Evolutionary conservation across 2,888 invertebrate species (phyloP), one percentile per base, ranked within the genome.

Genomic region (Dugesia japonica): DNA sequence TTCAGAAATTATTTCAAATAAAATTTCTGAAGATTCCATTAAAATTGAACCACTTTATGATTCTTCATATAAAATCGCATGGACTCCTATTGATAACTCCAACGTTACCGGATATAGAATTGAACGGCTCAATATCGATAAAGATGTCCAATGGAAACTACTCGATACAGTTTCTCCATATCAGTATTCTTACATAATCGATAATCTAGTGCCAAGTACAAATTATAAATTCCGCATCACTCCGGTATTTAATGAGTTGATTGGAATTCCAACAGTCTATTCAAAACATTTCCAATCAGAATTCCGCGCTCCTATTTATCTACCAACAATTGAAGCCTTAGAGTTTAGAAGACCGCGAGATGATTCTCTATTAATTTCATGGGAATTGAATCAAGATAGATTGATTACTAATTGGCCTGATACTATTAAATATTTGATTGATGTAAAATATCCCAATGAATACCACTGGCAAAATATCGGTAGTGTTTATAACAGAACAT

Each of bases 151-250:
- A 56, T 56, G 56, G 56, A 4, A 56, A n/a, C 17, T 56, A 56
- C 23, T 56, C 7, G 56, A 56, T n/a, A 56, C 56, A 20, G 56
- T 56, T 4, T 23, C 56, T 13, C 23, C 56, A 56, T 56, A 56
- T 56, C 56, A 56, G n/a, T 1, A 56, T 56, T 23, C 4, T 56
- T 56, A 56, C 17, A 4, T n/a, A 9, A n/a, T 56, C 23, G n/a
- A 56, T 56, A 1, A n/a, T 56, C n/a, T 56, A 7, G 20, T 9
- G 17, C 56, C 56, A 4, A 7, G 7, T 13, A 9, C n/a, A 7
- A 56, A n/a, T 20, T 56, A 56, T n/a, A 56, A 56, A 56, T 56
- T 56, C 56, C n/a, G 56, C n/a, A 56, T 56, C 56, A 56, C 56
- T 56, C 56, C 56, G 7, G 23, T 56, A 20, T 56, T 56, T n/a